These are phyloP conservation scores for Lasioglossum leucozonium DNA, from an alignment of 2,888 invertebrate genomes.

Conservation along the genomic window DNA sequence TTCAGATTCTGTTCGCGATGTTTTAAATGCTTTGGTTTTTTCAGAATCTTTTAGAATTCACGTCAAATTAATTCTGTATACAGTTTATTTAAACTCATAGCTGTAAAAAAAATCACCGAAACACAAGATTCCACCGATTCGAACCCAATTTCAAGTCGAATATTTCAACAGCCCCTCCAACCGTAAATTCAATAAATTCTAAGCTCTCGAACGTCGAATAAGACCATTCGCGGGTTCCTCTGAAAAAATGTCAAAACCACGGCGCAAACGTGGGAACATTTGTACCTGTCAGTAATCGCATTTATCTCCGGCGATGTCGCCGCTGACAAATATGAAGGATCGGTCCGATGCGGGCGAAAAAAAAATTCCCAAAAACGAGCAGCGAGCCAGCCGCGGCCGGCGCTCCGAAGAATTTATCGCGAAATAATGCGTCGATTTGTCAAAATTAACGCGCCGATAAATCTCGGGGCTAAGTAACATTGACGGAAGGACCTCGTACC, in stretches of 20 bases:
- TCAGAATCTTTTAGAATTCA: neutral
- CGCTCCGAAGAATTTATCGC: conserved; percentile 58
- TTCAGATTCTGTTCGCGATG: neutral
- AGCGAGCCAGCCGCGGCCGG: conserved; percentile 40
- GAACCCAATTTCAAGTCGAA: neutral
- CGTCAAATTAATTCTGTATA: neutral
- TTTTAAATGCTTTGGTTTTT: neutral
- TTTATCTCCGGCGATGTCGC: conserved; percentile 68
- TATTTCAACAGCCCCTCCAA: neutral
- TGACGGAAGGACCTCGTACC: neutral
- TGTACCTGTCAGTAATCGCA: conserved; percentile 70
- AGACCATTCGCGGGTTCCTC: neutral
- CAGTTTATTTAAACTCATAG: no score
- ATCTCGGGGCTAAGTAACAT: conserved; percentile 29
- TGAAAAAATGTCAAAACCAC: conserved; percentile 46
- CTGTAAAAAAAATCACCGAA: neutral
- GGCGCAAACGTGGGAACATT: conserved; percentile 66
- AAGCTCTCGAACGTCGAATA: conserved; percentile 8
- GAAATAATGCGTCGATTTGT: conserved; percentile 59
- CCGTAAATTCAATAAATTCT: neutral
- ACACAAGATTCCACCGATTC: neutral
- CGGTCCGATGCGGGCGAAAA: conserved; percentile 27
- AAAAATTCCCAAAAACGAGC: conserved; percentile 67
- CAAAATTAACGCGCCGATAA: conserved; percentile 53
- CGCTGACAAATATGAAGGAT: conserved; percentile 64